A percentile compares a stretch with the other conserved stretches of the same genome.
Conservation (phyloP, 2,113 vertebrate genomes). For the Chamaea fasciata region DNA sequence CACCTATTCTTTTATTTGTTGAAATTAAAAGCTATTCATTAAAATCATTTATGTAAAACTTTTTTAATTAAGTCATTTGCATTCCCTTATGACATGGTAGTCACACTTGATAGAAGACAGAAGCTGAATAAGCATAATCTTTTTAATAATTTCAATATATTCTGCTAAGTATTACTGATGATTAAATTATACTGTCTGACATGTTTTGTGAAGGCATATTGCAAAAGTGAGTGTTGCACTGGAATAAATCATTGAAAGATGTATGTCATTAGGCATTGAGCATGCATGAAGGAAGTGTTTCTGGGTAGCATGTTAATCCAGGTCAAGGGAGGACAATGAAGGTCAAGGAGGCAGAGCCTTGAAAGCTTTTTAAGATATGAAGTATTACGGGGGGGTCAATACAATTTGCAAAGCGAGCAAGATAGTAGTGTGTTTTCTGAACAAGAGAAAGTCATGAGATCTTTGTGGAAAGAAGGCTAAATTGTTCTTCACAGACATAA, state of each 20-base stretch:
- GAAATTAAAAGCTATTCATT: constrained; percentile 67
- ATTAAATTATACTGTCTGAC: constrained; percentile 37
- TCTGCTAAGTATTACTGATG: constrained; percentile 25
- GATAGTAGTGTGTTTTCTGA: neutral
- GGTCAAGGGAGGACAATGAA: constrained; percentile 1
- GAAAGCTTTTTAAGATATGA: neutral
- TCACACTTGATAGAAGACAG: constrained; percentile 52
- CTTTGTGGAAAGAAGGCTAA: neutral
- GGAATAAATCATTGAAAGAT: constrained; percentile 32
- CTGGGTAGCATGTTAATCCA: neutral
- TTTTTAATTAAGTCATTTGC: constrained; percentile 63
- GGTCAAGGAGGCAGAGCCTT: neutral
- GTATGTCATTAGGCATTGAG: neutral
- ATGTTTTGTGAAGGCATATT: constrained; percentile 2
- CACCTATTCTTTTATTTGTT: constrained; percentile 60
- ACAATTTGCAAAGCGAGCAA: neutral
- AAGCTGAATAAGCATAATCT: constrained; percentile 52
- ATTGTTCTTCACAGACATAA: constrained; percentile 17
- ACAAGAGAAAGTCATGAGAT: neutral
- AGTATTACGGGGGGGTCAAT: neutral
- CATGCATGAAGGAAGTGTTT: neutral
- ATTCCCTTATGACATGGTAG: constrained; percentile 51
- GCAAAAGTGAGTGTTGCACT: neutral
- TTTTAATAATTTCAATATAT: constrained; percentile 61
- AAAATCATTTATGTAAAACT: constrained; percentile 57